Conservation (phyloP, 1,140 invertebrate species). For the Drosophila tristis region DNA sequence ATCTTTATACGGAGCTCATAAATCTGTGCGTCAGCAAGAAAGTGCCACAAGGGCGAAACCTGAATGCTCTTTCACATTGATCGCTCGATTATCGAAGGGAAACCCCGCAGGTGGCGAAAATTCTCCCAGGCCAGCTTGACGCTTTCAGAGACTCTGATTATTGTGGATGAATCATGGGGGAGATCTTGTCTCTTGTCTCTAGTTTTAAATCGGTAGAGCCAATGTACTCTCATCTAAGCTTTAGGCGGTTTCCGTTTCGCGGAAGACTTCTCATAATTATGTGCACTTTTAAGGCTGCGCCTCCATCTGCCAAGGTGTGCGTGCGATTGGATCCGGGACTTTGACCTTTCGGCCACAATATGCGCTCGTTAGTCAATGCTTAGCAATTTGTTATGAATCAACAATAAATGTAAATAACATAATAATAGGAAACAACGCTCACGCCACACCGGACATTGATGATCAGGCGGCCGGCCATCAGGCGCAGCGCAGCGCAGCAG, state of each 20-base stretch:
- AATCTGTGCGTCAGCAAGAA: constrained; percentile 51
- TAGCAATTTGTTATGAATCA: constrained; percentile 76
- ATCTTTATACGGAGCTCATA: constrained; percentile 55
- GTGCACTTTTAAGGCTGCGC: constrained; percentile 11
- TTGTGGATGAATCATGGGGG: too few species aligned
- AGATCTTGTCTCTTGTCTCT: too few species aligned
- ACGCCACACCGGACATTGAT: constrained; percentile 10
- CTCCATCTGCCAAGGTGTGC: constrained; percentile 14
- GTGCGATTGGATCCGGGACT: constrained; percentile 39
- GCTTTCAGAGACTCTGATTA: too few species aligned
- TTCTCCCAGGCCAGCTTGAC: too few species aligned
- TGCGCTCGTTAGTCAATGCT: constrained; percentile 76
- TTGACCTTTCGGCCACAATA: constrained; percentile 77
- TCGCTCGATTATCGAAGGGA: too few species aligned
- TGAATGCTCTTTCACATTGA: constrained; percentile 11
- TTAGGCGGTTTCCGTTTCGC: too few species aligned
- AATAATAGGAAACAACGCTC: constrained; percentile 51
- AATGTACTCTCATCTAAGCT: too few species aligned
- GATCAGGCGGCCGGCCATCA: constrained; percentile 34
- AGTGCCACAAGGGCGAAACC: neutral
- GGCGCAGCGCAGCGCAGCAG: constrained; percentile 25
- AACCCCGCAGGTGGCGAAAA: too few species aligned
- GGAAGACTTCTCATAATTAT: constrained; percentile 58
- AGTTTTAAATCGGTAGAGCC: too few species aligned
- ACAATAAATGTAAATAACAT: constrained; percentile 83